Evolutionary conservation across 2,888 invertebrate species (phyloP).

Genomic region (Drosophila pegasa): DNA sequence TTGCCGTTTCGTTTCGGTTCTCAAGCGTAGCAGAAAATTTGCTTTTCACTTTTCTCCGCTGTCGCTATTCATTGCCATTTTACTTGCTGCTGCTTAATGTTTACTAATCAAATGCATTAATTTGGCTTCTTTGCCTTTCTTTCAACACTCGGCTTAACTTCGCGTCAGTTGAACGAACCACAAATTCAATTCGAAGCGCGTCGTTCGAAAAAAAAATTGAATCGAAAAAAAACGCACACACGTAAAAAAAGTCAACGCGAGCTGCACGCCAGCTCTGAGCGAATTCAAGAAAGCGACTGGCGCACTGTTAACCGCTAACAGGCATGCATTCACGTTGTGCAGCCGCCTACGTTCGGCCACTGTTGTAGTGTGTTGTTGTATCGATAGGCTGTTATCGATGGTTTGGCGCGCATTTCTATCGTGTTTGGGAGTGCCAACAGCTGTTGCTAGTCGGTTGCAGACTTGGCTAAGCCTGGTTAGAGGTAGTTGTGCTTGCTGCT

Average conservation of each 20-base stretch:
- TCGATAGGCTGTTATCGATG: slow-evolving; percentile 33
- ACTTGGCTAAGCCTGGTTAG: not conserved
- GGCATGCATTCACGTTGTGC: slow-evolving; percentile 21
- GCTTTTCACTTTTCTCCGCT: slow-evolving; percentile 62
- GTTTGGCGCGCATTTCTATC: slow-evolving; percentile 6
- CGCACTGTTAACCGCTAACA: slow-evolving; percentile 31
- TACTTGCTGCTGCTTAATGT: slow-evolving; percentile 24
- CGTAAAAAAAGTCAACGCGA: slow-evolving; percentile 5
- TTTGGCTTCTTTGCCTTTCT: slow-evolving; percentile 11
- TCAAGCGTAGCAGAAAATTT: slow-evolving; percentile 65
- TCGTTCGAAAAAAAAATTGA: slow-evolving; percentile 39
- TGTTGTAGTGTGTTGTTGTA: slow-evolving; percentile 17
- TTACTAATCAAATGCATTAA: slow-evolving; percentile 4
- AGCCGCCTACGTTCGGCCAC: not conserved
- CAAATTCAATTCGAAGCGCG: slow-evolving; percentile 56
- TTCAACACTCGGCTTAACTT: slow-evolving; percentile 36
- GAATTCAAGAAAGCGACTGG: slow-evolving; percentile 45
- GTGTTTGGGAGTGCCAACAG: not conserved
- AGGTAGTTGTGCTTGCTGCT: not conserved
- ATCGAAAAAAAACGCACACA: slow-evolving; percentile 26
- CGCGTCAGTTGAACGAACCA: slow-evolving; percentile 50
- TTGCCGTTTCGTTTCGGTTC: slow-evolving; percentile 62
- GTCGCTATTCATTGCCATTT: slow-evolving; percentile 54
- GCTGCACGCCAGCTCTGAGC: slow-evolving; percentile 18
- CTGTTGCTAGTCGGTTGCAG: not conserved